Conservation (phyloP, 2,113 vertebrate species). For the Cephalopholis sonnerati region DNA sequence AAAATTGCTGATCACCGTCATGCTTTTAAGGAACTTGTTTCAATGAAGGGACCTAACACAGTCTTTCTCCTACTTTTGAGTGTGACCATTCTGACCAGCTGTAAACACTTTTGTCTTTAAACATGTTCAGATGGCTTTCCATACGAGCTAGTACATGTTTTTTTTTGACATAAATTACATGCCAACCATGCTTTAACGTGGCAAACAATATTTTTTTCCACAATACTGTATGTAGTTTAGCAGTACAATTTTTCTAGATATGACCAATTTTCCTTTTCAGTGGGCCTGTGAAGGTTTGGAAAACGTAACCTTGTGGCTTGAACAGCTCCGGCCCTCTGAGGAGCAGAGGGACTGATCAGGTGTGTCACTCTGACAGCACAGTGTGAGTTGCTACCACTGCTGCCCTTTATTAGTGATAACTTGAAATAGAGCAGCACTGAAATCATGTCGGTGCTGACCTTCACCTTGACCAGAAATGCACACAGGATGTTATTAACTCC, state of each 20-base stretch:
- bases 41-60: neutral
- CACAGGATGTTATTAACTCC: constrained; percentile 60
- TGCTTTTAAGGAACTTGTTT: neutral
- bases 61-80: neutral
- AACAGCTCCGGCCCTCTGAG: constrained; percentile 17
- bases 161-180: neutral
- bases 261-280: neutral
- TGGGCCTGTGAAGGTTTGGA: neutral
- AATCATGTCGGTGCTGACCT: constrained; percentile 66
- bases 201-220: neutral
- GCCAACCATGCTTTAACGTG: neutral
- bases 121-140: neutral
- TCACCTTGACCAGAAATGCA: constrained; percentile 54
- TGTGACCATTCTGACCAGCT: neutral
- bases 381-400: constrained; percentile 29
- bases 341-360: constrained; percentile 43
- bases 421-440: constrained; percentile 61
- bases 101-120: neutral
- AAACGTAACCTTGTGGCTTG: constrained; percentile 20
- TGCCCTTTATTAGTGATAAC: constrained; percentile 62
- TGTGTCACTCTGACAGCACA: constrained; percentile 49
- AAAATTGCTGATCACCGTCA: neutral
- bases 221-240: neutral
- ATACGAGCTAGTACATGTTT: neutral
- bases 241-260: neutral